Evolutionary conservation across 1,140 invertebrate genomes (phyloP).

Genomic region (Elymnias hypermnestra): DNA sequence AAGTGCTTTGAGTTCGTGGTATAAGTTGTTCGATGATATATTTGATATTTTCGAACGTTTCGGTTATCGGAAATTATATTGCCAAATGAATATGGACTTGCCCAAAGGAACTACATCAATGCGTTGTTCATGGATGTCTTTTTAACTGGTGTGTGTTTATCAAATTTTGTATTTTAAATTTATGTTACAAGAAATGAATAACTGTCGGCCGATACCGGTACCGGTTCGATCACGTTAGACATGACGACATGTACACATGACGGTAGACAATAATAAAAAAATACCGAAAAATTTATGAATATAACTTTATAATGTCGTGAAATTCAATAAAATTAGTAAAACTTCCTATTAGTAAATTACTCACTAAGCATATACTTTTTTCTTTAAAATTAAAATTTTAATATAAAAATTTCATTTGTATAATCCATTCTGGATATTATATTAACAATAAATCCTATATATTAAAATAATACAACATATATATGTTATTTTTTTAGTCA

Average conservation of each 20-base stretch:
- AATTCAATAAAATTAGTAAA: too few species aligned
- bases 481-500: constrained; percentile 27
- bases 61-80: constrained; percentile 35
- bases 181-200: constrained; percentile 15
- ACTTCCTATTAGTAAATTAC: too few species aligned
- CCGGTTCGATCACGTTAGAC: constrained; percentile 3
- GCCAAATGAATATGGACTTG: constrained; percentile 71
- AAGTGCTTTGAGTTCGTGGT: constrained; percentile 27
- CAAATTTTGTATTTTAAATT: constrained; percentile 1
- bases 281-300: constrained; percentile 9
- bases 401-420: too few species aligned
- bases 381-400: too few species aligned
- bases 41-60: constrained; percentile 29
- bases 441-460: too few species aligned
- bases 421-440: too few species aligned
- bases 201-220: constrained; percentile 4
- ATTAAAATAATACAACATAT: constrained; percentile 10
- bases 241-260: neutral
- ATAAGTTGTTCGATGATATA: constrained; percentile 24
- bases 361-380: too few species aligned
- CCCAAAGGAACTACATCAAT: constrained; percentile 64
- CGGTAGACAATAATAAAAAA: neutral
- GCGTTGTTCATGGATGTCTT: constrained; percentile 74
- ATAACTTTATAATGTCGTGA: too few species aligned
- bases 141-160: constrained; percentile 70